Percentiles rank a stretch among this genome's conserved stretches.
phyloP scores from a whole-genome alignment of 2,797 vertebrate species.

The Enteromius anoplus region DNA sequence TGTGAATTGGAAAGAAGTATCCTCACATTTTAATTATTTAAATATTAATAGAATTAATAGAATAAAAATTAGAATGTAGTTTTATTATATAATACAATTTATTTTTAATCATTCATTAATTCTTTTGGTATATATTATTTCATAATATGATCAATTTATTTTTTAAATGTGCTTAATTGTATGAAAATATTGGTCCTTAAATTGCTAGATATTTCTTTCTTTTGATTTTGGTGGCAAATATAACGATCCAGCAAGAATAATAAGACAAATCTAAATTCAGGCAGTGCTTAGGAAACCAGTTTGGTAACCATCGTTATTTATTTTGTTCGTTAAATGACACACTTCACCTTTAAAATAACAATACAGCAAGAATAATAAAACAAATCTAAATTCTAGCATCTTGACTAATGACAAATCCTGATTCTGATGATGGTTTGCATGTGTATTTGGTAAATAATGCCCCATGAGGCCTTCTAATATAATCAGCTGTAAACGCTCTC shows the following conservation, averaged over 20 bases:
- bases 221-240: neutral
- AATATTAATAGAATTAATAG: neutral
- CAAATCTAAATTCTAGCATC: neutral
- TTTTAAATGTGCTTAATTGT: neutral
- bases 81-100: neutral
- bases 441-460: slow-evolving; percentile 29
- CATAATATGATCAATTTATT: neutral
- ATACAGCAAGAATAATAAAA: neutral
- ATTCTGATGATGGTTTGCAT: slow-evolving; percentile 28
- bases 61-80: neutral
- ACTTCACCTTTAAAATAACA: slow-evolving; percentile 27
- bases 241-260: neutral
- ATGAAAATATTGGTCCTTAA: neutral
- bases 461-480: neutral
- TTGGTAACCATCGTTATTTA: neutral
- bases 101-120: neutral
- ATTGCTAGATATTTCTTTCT: neutral
- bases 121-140: neutral
- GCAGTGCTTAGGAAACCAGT: neutral
- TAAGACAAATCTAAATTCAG: no score
- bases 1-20: neutral
- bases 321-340: neutral
- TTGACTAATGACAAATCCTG: neutral
- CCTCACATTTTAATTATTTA: neutral
- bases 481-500: neutral